Evolutionary conservation across 92 coral and sea anemone genomes (phyloP).

Genomic region (Scolanthus callimorphus): DNA sequence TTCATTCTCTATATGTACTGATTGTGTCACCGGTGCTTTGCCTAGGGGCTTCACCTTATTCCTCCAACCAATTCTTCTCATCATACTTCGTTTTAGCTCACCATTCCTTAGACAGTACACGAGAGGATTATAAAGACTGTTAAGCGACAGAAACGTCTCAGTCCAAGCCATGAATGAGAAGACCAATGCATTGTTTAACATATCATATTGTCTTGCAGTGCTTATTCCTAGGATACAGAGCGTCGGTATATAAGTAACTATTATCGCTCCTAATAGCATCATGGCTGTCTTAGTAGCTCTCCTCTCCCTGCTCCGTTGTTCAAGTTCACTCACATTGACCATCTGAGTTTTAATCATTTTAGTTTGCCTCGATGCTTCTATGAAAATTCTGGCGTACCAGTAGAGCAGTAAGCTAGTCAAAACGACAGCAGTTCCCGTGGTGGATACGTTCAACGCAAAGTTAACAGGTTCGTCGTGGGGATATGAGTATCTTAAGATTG

Average conservation of each 20-base stretch:
- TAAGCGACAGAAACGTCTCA: conserved; percentile 17
- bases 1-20: too few relatives aligned
- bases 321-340: background rate
- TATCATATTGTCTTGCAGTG: too few relatives aligned
- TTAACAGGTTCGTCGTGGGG: background rate
- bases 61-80: background rate
- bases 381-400: background rate
- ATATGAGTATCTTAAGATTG: background rate
- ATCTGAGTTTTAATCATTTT: background rate
- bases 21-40: too few relatives aligned
- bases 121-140: conserved; percentile 23
- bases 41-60: too few relatives aligned
- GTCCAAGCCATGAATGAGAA: conserved; percentile 10
- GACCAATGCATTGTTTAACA: background rate
- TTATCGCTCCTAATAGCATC: background rate
- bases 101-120: conserved; percentile 1
- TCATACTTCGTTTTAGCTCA: background rate
- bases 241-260: background rate
- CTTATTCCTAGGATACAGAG: too few relatives aligned
- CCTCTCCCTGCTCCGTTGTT: background rate
- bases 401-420: background rate
- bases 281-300: background rate
- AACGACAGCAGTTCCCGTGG: background rate
- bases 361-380: background rate
- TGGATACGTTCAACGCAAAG: background rate